These are phyloP conservation scores for Labroides dimidiatus DNA, from an alignment of 2,797 vertebrate genomes.

Conservation along the genomic window DNA sequence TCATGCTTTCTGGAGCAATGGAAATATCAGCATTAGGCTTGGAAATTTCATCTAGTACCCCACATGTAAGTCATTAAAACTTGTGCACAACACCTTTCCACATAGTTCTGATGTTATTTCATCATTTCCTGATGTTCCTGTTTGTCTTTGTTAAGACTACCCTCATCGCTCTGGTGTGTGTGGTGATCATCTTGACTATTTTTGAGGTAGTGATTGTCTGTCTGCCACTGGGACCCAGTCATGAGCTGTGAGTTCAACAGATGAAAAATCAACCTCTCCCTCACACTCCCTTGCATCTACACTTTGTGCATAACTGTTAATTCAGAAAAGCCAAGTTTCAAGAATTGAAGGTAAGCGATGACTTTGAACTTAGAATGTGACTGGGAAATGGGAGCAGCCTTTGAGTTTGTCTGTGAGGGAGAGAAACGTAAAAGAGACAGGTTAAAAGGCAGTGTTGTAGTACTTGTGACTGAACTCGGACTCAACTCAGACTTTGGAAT, in stretches of 20 bases:
- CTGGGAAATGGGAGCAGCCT: too few species aligned
- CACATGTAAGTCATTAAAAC: constrained; percentile 28
- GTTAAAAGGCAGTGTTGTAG: too few species aligned
- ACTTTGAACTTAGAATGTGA: too few species aligned
- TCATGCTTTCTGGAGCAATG: not conserved
- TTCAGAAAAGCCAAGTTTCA: too few species aligned
- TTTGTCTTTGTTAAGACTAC: constrained; percentile 36
- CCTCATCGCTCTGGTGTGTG: constrained; percentile 28
- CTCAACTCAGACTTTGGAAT: too few species aligned
- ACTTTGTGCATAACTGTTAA: not conserved
- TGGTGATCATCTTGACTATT: constrained; percentile 14
- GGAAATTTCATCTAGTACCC: not conserved
- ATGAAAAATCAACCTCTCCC: constrained; percentile 1
- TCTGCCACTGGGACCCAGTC: constrained; percentile 50
- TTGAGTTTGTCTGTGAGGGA: too few species aligned
- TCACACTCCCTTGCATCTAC: not conserved
- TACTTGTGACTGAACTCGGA: too few species aligned
- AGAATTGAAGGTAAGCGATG: too few species aligned
- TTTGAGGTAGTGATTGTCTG: constrained; percentile 15
- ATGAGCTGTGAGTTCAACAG: constrained; percentile 66
- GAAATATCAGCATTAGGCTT: constrained; percentile 5
- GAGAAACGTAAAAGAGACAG: too few species aligned
- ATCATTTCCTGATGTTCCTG: not conserved
- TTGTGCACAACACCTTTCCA: not conserved
- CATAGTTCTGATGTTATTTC: not conserved